These are phyloP conservation scores for Subanguina moxae DNA, from an alignment of 1,140 invertebrate genomes.

Conservation along the genomic window DNA sequence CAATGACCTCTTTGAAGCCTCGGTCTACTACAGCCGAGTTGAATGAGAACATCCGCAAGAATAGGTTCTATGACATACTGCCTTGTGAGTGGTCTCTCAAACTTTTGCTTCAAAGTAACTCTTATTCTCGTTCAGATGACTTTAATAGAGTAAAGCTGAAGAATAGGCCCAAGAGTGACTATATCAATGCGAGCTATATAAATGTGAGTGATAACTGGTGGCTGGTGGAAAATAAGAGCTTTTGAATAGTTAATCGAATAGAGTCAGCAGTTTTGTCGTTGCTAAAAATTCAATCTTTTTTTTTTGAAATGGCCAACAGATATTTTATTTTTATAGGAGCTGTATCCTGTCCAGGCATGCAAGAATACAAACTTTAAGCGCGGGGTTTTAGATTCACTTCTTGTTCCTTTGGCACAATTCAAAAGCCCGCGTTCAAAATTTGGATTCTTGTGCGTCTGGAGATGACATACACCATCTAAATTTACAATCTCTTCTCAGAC, in stretches of 20 bases:
- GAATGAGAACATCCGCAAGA: slow-evolving; percentile 39
- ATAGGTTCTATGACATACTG: slow-evolving; percentile 45
- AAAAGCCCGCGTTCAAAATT: slow-evolving; percentile 6
- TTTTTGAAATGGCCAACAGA: too few species aligned
- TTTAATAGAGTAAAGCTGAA: slow-evolving; percentile 45
- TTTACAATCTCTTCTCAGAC: slow-evolving; percentile 10
- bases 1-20: slow-evolving; percentile 1
- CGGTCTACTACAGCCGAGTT: slow-evolving; percentile 30
- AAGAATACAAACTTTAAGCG: too few species aligned
- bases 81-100: slow-evolving; percentile 27
- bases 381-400: too few species aligned
- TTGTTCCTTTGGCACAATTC: neutral
- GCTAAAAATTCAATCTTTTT: too few species aligned
- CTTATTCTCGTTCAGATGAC: slow-evolving; percentile 29
- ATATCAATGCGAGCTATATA: slow-evolving; percentile 46
- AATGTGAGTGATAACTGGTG: slow-evolving; percentile 12
- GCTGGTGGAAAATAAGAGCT: too few species aligned
- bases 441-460: neutral
- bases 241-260: too few species aligned
- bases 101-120: slow-evolving; percentile 10
- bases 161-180: slow-evolving; percentile 30
- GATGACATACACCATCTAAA: too few species aligned
- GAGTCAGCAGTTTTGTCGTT: too few species aligned
- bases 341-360: too few species aligned
- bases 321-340: slow-evolving; percentile 2